Percentiles rank a stretch among this genome's conserved stretches.
Evolutionary conservation across 2,797 vertebrate genomes (phyloP).

Genomic region (Myoxocephalus aenaeus): DNA sequence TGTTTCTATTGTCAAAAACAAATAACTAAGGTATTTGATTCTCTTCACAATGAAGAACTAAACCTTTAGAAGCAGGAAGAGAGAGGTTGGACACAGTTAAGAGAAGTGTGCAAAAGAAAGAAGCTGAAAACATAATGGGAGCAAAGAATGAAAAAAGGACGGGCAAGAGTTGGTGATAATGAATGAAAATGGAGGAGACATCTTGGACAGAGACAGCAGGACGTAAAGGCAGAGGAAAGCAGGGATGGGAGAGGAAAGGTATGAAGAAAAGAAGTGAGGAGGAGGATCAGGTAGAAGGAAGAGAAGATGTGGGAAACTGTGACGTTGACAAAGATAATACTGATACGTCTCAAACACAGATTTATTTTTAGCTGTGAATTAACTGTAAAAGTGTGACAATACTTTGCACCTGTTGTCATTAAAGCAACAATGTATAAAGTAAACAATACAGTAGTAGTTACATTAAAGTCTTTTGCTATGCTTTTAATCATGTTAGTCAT

Average conservation of each 20-base stretch:
- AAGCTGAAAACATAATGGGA: background rate
- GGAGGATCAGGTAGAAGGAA: background rate
- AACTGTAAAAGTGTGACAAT: slow-evolving; percentile 40
- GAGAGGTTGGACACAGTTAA: background rate
- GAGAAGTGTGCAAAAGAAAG: background rate
- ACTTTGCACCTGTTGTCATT: slow-evolving; percentile 67
- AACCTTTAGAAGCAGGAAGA: background rate
- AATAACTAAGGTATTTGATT: slow-evolving; percentile 49
- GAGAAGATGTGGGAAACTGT: background rate
- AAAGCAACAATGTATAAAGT: slow-evolving; percentile 71
- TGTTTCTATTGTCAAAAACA: slow-evolving; percentile 35
- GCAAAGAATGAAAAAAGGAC: background rate
- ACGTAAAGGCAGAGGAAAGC: background rate
- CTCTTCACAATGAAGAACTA: slow-evolving; percentile 46
- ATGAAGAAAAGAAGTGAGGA: background rate
- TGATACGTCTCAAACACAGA: slow-evolving; percentile 51
- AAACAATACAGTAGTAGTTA: slow-evolving; percentile 84
- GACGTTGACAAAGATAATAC: slow-evolving; percentile 46
- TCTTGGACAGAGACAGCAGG: background rate
- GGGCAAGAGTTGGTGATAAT: background rate
- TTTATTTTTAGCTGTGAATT: slow-evolving; percentile 34
- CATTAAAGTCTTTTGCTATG: slow-evolving; percentile 74
- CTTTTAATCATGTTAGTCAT: slow-evolving; percentile 79
- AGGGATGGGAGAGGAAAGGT: background rate
- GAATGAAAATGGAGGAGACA: background rate